phyloP scores from a whole-genome alignment of 2,797 vertebrate genomes.

The Smutsia temminckii region DNA sequence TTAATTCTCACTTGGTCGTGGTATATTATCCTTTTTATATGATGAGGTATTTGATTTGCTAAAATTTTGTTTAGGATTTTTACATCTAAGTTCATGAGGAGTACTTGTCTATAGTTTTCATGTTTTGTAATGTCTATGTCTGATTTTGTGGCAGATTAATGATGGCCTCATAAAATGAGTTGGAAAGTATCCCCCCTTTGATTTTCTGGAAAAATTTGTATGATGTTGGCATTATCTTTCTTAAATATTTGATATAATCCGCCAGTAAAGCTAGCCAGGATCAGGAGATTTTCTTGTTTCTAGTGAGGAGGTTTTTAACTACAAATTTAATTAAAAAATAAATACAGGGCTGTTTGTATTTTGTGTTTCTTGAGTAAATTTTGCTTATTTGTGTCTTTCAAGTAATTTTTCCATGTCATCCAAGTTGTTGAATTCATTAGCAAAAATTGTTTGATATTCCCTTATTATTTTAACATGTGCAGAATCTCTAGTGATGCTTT shows the following conservation, averaged over 20 bases:
- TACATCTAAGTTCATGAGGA: background rate
- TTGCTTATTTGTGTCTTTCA: background rate
- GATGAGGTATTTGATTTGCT: background rate
- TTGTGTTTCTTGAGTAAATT: conserved; percentile 10
- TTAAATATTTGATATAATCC: background rate
- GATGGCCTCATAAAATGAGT: background rate
- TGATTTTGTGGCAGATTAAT: conserved; percentile 12
- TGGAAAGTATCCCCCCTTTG: background rate
- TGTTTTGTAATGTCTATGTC: background rate
- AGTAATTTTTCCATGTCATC: background rate
- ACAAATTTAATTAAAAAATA: conserved; percentile 14
- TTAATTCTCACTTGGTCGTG: background rate
- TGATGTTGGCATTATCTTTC: background rate
- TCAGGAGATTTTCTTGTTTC: background rate
- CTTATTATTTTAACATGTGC: background rate
- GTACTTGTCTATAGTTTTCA: background rate
- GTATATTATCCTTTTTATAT: background rate
- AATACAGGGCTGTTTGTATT: background rate
- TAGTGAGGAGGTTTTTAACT: background rate
- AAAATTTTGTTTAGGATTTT: conserved; percentile 21
- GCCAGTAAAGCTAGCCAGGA: background rate
- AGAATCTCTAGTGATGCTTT: background rate
- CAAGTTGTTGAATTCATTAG: background rate
- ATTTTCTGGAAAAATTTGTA: conserved; percentile 3
- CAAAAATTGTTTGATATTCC: background rate